phyloP scores from a whole-genome alignment of 2,113 vertebrate species.

The Empidonax traillii region DNA sequence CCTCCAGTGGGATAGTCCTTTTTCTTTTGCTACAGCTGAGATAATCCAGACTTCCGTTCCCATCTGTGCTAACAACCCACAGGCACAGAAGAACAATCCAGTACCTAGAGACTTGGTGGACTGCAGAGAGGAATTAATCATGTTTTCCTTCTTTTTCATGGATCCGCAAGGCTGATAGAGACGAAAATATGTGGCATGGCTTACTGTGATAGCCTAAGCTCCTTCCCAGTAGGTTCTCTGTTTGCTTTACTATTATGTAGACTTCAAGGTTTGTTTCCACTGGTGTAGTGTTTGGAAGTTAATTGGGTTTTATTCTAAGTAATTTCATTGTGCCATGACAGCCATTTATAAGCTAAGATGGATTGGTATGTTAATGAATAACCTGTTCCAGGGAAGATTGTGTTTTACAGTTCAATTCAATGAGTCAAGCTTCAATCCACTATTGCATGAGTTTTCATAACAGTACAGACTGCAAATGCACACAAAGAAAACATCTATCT shows the following conservation, averaged over 20 bases:
- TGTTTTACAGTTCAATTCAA: neutral
- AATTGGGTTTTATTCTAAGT: neutral
- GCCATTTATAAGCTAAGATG: neutral
- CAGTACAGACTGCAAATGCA: neutral
- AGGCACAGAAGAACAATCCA: neutral
- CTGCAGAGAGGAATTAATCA: neutral
- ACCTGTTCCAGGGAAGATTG: neutral
- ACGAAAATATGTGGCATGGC: neutral
- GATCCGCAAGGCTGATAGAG: neutral
- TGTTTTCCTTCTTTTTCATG: neutral
- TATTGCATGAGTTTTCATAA: neutral
- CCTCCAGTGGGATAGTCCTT: neutral
- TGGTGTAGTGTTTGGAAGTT: neutral
- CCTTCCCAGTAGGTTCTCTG: neutral
- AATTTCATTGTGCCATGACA: neutral
- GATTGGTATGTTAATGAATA: neutral
- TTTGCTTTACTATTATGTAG: neutral
- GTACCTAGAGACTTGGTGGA: neutral
- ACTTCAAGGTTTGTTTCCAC: neutral
- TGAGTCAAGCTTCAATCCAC: neutral
- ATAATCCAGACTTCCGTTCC: neutral
- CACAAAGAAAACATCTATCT: neutral
- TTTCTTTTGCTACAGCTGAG: neutral
- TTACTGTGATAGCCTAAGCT: neutral
- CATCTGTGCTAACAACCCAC: neutral